Evolutionary conservation across 2,888 invertebrate genomes (phyloP).

Genomic region (Liopterus haemorrhoidalis): DNA sequence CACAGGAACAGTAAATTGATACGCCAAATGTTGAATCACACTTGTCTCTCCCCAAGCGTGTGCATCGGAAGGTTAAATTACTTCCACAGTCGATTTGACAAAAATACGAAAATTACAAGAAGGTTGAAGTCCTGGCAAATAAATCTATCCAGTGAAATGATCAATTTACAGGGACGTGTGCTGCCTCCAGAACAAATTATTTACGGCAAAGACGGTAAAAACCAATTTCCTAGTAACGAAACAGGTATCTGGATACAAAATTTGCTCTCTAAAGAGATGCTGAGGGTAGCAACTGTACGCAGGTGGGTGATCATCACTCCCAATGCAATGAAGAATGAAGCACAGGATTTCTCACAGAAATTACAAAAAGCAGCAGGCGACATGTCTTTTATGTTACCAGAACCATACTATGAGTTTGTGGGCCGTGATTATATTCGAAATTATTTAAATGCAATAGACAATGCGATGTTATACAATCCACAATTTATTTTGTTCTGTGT

Average conservation of each 20-base stretch:
- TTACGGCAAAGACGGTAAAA: slow-evolving; percentile 44
- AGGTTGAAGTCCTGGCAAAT: slow-evolving; percentile 71
- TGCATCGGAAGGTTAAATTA: slow-evolving; percentile 60
- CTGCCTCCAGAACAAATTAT: slow-evolving; percentile 60
- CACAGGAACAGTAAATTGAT: slow-evolving; percentile 54
- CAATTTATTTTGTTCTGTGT: slow-evolving; percentile 64
- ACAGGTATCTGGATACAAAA: slow-evolving; percentile 74
- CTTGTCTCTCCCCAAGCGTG: slow-evolving; percentile 63
- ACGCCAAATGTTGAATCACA: slow-evolving; percentile 65
- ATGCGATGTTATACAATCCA: slow-evolving; percentile 48
- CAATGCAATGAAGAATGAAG: slow-evolving; percentile 42
- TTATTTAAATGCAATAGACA: slow-evolving; percentile 58
- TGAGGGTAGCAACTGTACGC: slow-evolving; percentile 40
- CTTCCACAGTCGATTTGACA: slow-evolving; percentile 61
- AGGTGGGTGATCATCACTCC: slow-evolving; percentile 52
- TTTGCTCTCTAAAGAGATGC: slow-evolving; percentile 52
- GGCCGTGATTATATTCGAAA: slow-evolving; percentile 54
- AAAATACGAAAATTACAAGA: slow-evolving; percentile 46
- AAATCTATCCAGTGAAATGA: slow-evolving; percentile 55
- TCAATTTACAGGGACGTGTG: slow-evolving; percentile 61
- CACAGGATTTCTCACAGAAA: slow-evolving; percentile 47
- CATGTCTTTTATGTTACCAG: slow-evolving; percentile 48
- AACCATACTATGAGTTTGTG: slow-evolving; percentile 41
- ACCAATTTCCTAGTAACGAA: slow-evolving; percentile 45
- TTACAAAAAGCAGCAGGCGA: slow-evolving; percentile 45